Evolutionary conservation across 2,113 vertebrate genomes (phyloP).

Genomic region (Dromaius novaehollandiae): DNA sequence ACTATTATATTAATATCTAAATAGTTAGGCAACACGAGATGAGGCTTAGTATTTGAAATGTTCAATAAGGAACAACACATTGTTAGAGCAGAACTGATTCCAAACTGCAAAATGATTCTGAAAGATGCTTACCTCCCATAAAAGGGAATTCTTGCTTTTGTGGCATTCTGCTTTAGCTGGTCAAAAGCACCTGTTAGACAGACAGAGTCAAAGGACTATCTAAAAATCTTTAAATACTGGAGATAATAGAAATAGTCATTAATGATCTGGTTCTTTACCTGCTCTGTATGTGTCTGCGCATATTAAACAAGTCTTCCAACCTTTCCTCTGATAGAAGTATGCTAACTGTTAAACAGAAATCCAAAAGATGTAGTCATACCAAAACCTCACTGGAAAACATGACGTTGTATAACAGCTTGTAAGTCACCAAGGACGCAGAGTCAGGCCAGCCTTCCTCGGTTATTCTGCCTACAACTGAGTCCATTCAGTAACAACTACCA

Average conservation of each 20-base stretch:
- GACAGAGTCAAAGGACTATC: slow-evolving; percentile 10
- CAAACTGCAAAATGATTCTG: neutral
- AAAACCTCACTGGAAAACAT: neutral
- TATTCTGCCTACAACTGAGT: neutral
- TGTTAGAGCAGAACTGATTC: fast-evolving
- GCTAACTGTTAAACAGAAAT: slow-evolving; percentile 84
- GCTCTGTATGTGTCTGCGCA: slow-evolving; percentile 99
- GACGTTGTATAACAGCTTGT: neutral
- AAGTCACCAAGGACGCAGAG: neutral
- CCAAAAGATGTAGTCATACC: slow-evolving; percentile 10
- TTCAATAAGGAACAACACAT: neutral
- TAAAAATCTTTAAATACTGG: neutral
- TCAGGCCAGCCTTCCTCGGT: neutral
- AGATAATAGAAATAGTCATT: neutral
- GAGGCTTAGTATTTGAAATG: neutral
- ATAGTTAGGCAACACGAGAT: neutral
- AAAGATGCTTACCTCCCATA: slow-evolving; percentile 90
- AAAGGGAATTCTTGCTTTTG: slow-evolving; percentile 99
- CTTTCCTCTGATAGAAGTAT: slow-evolving; percentile 98
- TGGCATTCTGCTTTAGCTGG: slow-evolving; percentile 98
- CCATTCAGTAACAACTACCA: neutral
- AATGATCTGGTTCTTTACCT: slow-evolving; percentile 74
- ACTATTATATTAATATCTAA: neutral
- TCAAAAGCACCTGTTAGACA: slow-evolving; percentile 93
- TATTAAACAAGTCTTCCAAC: slow-evolving; percentile 99